Conservation (phyloP, 2,113 vertebrate genomes). For the Podilymbus podiceps region DNA sequence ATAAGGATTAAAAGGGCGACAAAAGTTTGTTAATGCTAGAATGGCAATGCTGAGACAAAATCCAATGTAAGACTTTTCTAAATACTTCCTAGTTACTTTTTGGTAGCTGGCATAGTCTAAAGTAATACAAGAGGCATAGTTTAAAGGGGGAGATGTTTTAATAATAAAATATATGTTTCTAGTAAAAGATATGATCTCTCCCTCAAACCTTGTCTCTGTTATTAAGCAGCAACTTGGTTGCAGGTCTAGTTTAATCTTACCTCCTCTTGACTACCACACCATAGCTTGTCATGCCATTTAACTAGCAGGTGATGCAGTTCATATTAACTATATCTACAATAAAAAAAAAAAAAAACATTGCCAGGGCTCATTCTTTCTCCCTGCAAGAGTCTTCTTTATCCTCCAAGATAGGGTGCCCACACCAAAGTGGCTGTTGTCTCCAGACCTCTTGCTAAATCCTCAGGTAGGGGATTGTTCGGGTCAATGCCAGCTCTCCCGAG, state of each 20-base stretch:
- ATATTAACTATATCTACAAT: not conserved
- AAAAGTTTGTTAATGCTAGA: not conserved
- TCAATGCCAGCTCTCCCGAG: not conserved
- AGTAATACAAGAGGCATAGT: slow-evolving; percentile 6
- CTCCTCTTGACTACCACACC: not conserved
- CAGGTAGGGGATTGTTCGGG: not conserved
- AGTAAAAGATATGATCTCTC: slow-evolving; percentile 14
- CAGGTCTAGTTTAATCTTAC: not conserved
- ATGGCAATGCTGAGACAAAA: not conserved
- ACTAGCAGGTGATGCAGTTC: not conserved
- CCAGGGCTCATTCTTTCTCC: not conserved
- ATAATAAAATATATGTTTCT: slow-evolving; percentile 59
- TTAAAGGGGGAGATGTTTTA: slow-evolving; percentile 31
- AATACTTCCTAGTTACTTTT: not conserved
- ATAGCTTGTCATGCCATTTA: not conserved
- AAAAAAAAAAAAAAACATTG: not conserved
- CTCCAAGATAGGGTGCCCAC: not conserved
- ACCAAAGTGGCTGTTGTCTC: not conserved
- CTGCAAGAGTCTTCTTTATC: not conserved
- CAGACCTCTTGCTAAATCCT: not conserved
- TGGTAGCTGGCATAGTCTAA: not conserved
- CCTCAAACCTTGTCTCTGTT: slow-evolving; percentile 4
- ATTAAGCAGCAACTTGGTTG: not conserved
- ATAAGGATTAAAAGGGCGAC: not conserved
- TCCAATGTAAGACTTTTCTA: not conserved